Evolutionary conservation across 2,113 vertebrate genomes (phyloP).

Genomic region (Cervus canadensis): DNA sequence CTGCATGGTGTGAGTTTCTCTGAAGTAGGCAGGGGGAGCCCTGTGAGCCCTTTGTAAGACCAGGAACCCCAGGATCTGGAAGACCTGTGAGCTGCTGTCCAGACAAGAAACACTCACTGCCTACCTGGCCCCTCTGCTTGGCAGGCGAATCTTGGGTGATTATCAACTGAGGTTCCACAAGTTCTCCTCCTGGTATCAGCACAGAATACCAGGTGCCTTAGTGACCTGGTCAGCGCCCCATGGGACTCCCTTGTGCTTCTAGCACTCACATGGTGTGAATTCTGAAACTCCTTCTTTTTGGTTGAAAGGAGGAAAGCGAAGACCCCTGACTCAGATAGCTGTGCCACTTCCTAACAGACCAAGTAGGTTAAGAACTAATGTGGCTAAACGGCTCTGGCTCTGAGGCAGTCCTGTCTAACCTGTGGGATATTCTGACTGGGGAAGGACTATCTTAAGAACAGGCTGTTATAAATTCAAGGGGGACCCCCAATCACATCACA

Average conservation of each 20-base stretch:
- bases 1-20: background rate
- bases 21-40: background rate
- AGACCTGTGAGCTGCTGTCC: background rate
- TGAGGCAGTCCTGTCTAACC: background rate
- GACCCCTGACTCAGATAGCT: background rate
- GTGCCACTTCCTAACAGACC: background rate
- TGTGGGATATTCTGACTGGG: background rate
- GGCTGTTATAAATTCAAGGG: background rate
- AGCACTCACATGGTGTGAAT: background rate
- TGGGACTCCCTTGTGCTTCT: background rate
- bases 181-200: background rate
- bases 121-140: background rate
- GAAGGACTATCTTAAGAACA: background rate
- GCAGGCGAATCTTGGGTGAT: background rate
- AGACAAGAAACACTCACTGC: background rate
- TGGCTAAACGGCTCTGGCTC: background rate
- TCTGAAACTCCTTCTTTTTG: background rate
- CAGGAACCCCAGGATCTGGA: background rate
- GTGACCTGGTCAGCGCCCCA: background rate
- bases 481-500: background rate
- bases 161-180: background rate
- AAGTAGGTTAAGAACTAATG: background rate
- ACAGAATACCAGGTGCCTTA: background rate
- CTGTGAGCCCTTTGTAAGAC: background rate
- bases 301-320: background rate